These are phyloP conservation scores for Psittacus erithacus DNA, from an alignment of 2,113 vertebrate genomes.

Conservation along the genomic window DNA sequence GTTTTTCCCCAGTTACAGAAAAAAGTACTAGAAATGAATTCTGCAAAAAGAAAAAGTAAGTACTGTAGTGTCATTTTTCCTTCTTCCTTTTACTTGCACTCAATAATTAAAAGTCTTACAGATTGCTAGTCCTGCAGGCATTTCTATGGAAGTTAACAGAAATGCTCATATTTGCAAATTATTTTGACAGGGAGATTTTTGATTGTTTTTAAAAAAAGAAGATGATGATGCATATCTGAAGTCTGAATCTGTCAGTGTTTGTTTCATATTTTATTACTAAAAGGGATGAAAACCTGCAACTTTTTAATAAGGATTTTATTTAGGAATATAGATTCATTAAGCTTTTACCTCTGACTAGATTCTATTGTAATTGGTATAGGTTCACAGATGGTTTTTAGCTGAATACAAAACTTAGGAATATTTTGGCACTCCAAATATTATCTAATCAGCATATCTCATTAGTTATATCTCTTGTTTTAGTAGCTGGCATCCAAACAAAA, in stretches of 20 bases:
- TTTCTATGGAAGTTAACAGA: neutral
- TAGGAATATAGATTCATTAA: neutral
- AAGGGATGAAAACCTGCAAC: neutral
- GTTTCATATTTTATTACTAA: neutral
- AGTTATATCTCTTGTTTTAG: neutral
- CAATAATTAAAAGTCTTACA: neutral
- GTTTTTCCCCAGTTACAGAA: neutral
- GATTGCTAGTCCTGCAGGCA: neutral
- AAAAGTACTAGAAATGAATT: neutral
- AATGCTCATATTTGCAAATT: neutral
- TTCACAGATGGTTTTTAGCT: neutral
- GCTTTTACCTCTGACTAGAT: neutral
- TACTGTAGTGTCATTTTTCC: neutral
- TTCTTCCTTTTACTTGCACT: neutral
- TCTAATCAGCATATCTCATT: neutral
- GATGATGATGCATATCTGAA: neutral
- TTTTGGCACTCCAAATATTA: conserved; percentile 31
- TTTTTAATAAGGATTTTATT: neutral
- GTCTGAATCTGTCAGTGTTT: neutral
- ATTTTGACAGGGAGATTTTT: neutral
- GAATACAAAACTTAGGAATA: neutral
- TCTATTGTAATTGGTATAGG: neutral
- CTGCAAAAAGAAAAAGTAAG: neutral
- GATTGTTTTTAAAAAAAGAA: neutral
- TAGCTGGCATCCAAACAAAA: neutral